Evolutionary conservation across 64 coral and sea anemone species (phyloP), one percentile per base, ranked within the genome.

Genomic region (Actinia tenebrosa): DNA sequence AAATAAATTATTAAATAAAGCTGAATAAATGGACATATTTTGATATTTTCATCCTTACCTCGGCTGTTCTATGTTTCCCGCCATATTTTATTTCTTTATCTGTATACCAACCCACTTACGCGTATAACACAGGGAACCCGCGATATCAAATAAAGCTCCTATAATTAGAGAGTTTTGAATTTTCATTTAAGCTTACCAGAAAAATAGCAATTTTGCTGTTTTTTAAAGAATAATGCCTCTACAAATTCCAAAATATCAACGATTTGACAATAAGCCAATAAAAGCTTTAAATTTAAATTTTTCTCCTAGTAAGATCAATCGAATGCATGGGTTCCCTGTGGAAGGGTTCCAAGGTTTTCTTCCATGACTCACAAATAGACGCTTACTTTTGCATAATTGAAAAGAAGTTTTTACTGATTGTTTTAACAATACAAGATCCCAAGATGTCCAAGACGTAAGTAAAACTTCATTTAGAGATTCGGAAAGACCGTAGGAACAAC

Each of bases 11-110:
- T 3, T 16, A 30, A 15, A 75, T 30, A 75, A 42, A 16, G 11
- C 7, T 42, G 13, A 27, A 27, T 10, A 75, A 10, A 7, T 75
- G 9, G 25, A 30, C 2, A 23, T 75, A 75, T 75, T 75, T 75
- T 37, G 10, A n/a, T 16, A 30, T 3, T 75, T 75, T 75, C 9
- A 42, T 77, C 3, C 52, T 56, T 23, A 64, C 54, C 77, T 16
- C 16, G 60, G 18, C 10, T 53, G 68, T 89, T 86, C 88, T 56
- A 47, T 60, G n/a, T 30, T 77, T 86, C 75, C 93, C 89, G 93
- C 93, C 93, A 91, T 91, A 56, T 91, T 95, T 86, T 64, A 87
- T 47, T 94, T 89, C 78, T 86, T 26, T 62, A 27, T 77, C 37
- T 23, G 2, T 64, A 37, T 37, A 46, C 47, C 86, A 26, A 84